Evolutionary conservation across 2,888 invertebrate species (phyloP).

Genomic region (Tachystola acroxantha): DNA sequence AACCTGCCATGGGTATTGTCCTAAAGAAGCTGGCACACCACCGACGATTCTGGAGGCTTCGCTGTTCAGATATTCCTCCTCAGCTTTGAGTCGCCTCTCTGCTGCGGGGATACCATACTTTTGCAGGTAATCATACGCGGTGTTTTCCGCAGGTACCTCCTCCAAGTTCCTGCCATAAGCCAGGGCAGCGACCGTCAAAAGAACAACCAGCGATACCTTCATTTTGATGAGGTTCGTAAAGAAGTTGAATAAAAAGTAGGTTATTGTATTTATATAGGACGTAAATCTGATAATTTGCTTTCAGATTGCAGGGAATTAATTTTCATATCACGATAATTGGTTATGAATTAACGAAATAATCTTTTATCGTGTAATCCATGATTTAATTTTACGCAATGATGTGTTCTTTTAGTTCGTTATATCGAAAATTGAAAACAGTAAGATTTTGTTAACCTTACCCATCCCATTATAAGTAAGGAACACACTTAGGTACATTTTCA

Average conservation of each 20-base stretch:
- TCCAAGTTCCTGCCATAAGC: neutral
- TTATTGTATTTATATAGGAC: too few species aligned
- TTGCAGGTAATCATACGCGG: conserved; percentile 34
- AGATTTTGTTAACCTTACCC: too few species aligned
- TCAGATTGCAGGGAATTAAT: neutral
- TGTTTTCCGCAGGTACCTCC: conserved; percentile 14
- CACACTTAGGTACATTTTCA: too few species aligned
- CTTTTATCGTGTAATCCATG: too few species aligned
- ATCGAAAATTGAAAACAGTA: too few species aligned
- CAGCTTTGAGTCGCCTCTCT: conserved; percentile 34
- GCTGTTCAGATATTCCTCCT: conserved; percentile 25
- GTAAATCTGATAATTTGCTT: neutral
- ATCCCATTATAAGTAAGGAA: too few species aligned
- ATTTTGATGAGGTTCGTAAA: neutral
- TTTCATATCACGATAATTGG: neutral
- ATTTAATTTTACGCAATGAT: too few species aligned
- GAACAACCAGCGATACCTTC: neutral
- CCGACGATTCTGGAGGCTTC: conserved; percentile 36
- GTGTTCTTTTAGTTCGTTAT: too few species aligned
- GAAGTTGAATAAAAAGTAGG: too few species aligned
- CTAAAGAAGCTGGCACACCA: conserved; percentile 29
- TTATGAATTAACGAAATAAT: neutral
- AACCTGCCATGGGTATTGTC: conserved; percentile 44
- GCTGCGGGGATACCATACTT: conserved; percentile 36
- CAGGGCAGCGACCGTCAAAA: neutral